Evolutionary conservation across 2,888 invertebrate genomes (phyloP), one percentile per base, ranked within the genome.

Genomic region (Siphonodentalium dalli): DNA sequence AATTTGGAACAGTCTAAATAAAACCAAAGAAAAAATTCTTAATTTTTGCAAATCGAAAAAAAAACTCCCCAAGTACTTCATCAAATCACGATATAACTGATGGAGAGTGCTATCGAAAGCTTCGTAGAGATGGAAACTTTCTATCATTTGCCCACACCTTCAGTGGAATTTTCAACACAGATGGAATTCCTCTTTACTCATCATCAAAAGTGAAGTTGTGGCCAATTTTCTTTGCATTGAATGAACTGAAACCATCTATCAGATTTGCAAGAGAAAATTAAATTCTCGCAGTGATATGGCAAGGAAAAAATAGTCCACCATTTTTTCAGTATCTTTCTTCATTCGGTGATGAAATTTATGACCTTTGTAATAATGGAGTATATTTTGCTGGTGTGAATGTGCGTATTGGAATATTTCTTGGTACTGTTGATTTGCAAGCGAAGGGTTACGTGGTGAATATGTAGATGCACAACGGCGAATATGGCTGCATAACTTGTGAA

Each of bases 401-500:
- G 5, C 42, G 45, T 27, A 20, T 54, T 8, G 15, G 26, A 26
- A 51, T 65, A n/a, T 0, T 57, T 7, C 53, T 53, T 42, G 45
- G 43, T 29, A 54, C 37, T 8, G 13, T 49, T n/a, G 66, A 64
- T 40, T 39, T 64, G 24, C 61, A 44, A 28, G 64, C 66, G 28
- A 66, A 63, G 41, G 64, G 61, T 28, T 42, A 31, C 11, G 39
- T 58, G 1, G 27, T 66, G 20, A 65, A 65, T 34, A 67, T 67
- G 65, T 52, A 58, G 13, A 38, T 39, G 2, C 54, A 28, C 46
- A 67, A 67, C 63, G 65, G 65, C 3, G 2, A 24, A 27, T 13
- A 58, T 20, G 59, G 54, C 8, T 67, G 65, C 34, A 58, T 59
- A 2, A 53, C 54, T 0, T 67, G 63, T 54, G 65, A 67, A 41